These are phyloP conservation scores for Lytechinus variegatus DNA, from an alignment of 35 echinoderm and acorn worm genomes.

Conservation along the genomic window DNA sequence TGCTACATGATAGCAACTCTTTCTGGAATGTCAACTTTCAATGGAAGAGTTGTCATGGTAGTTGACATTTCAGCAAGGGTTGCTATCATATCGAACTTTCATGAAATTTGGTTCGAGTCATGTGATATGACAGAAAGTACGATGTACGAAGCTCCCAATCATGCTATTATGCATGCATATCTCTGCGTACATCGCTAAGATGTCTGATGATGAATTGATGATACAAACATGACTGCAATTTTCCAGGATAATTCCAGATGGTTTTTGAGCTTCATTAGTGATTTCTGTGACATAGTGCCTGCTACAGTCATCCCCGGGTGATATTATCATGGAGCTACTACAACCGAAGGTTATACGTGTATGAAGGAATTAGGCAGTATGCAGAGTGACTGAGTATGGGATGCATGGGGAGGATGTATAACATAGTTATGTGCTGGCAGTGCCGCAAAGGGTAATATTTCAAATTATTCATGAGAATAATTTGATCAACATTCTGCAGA, in stretches of 20 bases:
- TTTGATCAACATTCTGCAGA: no score
- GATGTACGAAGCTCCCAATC: neutral
- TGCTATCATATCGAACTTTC: no score
- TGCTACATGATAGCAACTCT: no score
- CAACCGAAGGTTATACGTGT: no score
- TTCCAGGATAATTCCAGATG: neutral
- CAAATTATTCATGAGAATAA: no score
- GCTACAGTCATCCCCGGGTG: neutral
- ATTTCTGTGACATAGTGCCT: neutral
- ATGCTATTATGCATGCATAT: neutral
- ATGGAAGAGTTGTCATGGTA: no score
- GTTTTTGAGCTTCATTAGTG: neutral
- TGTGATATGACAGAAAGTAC: neutral
- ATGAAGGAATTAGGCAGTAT: neutral
- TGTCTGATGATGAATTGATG: neutral
- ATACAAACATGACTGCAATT: neutral
- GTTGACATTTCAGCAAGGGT: no score
- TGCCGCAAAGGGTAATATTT: neutral
- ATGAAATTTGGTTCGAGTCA: no score
- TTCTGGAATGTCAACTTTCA: no score
- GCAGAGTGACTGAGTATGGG: neutral
- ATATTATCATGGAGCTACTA: no score
- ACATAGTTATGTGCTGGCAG: neutral
- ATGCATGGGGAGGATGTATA: neutral
- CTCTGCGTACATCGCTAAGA: neutral